Conservation (phyloP, 2,888 invertebrate species). For the Catocala nupta region DNA sequence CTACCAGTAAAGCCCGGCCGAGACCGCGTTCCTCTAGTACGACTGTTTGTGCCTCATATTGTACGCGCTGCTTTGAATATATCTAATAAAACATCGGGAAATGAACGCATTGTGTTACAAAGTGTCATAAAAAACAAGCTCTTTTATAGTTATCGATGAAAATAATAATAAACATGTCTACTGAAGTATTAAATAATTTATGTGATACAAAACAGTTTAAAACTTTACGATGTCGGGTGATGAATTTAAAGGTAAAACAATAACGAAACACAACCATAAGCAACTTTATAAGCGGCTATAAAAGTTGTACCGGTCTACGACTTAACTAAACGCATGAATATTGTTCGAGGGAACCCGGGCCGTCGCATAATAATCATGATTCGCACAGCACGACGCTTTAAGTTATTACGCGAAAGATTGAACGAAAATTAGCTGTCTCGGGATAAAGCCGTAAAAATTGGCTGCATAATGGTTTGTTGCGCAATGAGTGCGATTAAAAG, state of each 20-base stretch:
- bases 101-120: constrained; percentile 39
- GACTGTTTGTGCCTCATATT: constrained; percentile 26
- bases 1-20: constrained; percentile 1
- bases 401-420: constrained; percentile 75
- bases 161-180: constrained; percentile 54
- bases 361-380: constrained; percentile 76
- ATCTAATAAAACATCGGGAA: constrained; percentile 32
- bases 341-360: constrained; percentile 64
- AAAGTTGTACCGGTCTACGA: constrained; percentile 61
- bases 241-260: constrained; percentile 56
- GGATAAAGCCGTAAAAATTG: constrained; percentile 69
- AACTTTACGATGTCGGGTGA: constrained; percentile 52
- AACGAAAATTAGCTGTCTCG: constrained; percentile 72
- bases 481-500: constrained; percentile 63
- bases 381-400: constrained; percentile 77
- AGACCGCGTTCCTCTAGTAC: constrained; percentile 30
- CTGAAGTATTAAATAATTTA: constrained; percentile 52
- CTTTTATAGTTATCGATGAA: constrained; percentile 50
- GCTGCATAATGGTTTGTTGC: constrained; percentile 56
- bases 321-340: constrained; percentile 70
- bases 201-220: constrained; percentile 52
- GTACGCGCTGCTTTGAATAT: constrained; percentile 28
- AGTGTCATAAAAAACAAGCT: constrained; percentile 36
- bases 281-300: constrained; percentile 61
- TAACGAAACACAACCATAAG: constrained; percentile 57